Percentiles rank a stretch among this genome's conserved stretches.
Evolutionary conservation across 2,797 vertebrate species (phyloP).

Genomic region (Sebastes iracundus): DNA sequence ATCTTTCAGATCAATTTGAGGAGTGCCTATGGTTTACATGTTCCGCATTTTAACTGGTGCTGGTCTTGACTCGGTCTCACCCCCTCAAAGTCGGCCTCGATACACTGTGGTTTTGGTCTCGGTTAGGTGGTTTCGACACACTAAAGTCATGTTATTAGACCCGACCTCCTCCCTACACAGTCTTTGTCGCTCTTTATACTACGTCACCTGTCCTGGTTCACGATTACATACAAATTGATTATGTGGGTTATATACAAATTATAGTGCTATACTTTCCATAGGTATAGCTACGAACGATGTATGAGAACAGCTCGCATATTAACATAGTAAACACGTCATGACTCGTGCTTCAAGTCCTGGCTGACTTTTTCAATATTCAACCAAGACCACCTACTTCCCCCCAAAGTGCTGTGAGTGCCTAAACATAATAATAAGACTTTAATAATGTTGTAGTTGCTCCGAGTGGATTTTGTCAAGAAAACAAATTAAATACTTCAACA

Average conservation of each 20-base stretch:
- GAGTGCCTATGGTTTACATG: no score
- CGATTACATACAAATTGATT: not conserved
- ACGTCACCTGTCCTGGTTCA: not conserved
- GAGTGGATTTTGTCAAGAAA: not conserved
- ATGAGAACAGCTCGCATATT: not conserved
- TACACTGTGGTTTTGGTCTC: no score
- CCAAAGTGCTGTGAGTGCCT: not conserved
- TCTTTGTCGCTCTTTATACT: not conserved
- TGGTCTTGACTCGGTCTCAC: no score
- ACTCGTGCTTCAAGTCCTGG: not conserved
- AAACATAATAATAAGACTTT: not conserved
- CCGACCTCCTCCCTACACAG: not conserved
- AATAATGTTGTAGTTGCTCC: not conserved
- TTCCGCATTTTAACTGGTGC: no score
- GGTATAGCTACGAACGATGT: not conserved
- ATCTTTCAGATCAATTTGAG: no score
- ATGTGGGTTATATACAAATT: not conserved
- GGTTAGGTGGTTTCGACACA: no score
- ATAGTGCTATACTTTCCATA: not conserved
- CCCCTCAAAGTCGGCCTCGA: no score
- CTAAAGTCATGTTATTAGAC: not conserved
- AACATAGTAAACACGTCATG: not conserved
- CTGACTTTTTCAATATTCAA: not conserved
- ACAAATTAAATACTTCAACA: not conserved
- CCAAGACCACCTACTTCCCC: not conserved